phyloP scores from a whole-genome alignment of 2,797 vertebrate species.

The Phyllotis vaccarum region DNA sequence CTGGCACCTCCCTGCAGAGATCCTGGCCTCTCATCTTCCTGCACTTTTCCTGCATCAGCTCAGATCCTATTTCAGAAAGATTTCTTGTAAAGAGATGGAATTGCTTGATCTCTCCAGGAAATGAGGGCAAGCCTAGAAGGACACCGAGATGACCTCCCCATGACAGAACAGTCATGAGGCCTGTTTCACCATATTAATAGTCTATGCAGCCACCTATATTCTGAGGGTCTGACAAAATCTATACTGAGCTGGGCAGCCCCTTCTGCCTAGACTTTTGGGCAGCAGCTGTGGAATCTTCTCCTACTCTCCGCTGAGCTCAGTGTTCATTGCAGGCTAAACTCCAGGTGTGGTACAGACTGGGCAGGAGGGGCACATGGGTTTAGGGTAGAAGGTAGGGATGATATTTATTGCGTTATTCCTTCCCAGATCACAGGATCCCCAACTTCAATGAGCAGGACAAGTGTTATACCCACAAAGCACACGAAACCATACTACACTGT shows the following conservation, averaged over 20 bases:
- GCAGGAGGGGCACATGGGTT: background rate
- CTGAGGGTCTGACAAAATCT: background rate
- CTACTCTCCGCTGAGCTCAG: no score
- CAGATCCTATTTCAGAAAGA: background rate
- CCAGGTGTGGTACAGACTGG: background rate
- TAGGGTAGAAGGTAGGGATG: background rate
- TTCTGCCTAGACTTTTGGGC: background rate
- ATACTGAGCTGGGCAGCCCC: background rate
- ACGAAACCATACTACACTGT: background rate
- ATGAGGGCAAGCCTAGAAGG: background rate
- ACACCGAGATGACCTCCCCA: background rate
- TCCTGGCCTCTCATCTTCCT: background rate
- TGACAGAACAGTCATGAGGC: background rate
- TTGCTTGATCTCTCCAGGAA: slow-evolving; percentile 19
- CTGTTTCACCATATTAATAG: background rate
- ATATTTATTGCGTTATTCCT: background rate
- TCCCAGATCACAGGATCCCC: background rate
- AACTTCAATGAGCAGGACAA: background rate
- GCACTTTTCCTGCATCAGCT: background rate
- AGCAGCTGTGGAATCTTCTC: background rate
- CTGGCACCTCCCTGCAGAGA: background rate
- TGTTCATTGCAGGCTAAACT: background rate
- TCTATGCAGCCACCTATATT: no score
- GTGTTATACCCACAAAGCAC: background rate
- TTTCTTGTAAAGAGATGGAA: slow-evolving; percentile 47